These are phyloP conservation scores for Drosophila kurseongensis DNA, from an alignment of 1,140 invertebrate genomes.

Conservation along the genomic window DNA sequence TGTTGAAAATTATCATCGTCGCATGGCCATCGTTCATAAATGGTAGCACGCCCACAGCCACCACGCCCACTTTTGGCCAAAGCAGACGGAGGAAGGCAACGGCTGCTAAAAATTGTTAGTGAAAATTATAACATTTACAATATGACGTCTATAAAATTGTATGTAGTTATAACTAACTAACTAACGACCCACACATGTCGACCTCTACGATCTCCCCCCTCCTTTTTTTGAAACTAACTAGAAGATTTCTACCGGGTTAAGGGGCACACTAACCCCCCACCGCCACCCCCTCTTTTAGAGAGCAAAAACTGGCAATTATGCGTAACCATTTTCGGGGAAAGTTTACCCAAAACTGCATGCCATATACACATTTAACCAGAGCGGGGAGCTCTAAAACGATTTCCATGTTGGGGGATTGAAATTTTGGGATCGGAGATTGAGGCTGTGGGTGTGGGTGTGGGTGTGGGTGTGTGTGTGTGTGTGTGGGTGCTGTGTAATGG, in stretches of 20 bases:
- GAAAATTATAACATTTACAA: constrained; percentile 83
- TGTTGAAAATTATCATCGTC: constrained; percentile 76
- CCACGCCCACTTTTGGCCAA: neutral
- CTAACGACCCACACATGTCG: constrained; percentile 74
- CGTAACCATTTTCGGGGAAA: constrained; percentile 60
- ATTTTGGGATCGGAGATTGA: constrained; percentile 7
- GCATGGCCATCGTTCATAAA: constrained; percentile 34
- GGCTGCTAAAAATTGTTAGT: constrained; percentile 70
- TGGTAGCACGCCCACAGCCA: constrained; percentile 8
- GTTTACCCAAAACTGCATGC: constrained; percentile 25
- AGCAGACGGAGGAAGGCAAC: neutral
- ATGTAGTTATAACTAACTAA: constrained; percentile 82
- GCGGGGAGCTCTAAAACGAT: constrained; percentile 50
- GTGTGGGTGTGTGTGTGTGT: neutral
- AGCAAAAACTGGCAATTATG: constrained; percentile 72
- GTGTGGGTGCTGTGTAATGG: constrained; percentile 1
- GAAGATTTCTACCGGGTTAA: constrained; percentile 27
- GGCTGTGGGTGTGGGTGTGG: neutral
- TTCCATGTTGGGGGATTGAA: constrained; percentile 44
- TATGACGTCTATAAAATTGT: constrained; percentile 78
- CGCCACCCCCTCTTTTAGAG: constrained; percentile 7
- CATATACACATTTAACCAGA: constrained; percentile 27
- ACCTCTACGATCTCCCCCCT: neutral
- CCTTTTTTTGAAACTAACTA: constrained; percentile 18
- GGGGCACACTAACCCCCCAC: neutral